Base-by-base conservation (phyloP, 2,797 vertebrate genomes). In the Lepilemur ruficaudatus region DNA sequence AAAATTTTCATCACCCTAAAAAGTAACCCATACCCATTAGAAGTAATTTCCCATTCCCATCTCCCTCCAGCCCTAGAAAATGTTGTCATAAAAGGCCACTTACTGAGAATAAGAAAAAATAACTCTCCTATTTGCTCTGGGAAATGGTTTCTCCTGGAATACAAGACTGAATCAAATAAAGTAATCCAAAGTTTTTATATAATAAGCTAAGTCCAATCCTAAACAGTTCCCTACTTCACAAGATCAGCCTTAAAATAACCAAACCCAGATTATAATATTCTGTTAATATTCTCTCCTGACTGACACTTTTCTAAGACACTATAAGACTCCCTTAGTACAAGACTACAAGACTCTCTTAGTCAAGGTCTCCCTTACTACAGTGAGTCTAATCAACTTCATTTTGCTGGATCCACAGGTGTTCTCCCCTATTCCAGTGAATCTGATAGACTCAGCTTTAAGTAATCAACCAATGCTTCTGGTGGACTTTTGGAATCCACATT, bases 71-170 rank as follows among this genome's bases (percentile, higher is more conserved):
- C 12, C 30, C 50, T 73, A 69, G 22, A 82, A 11, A 95, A 76
- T 70, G 0, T 92, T 48, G 52, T 83, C 46, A 92, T 52, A 81
- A 78, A 91, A 61, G 28, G 6, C 23, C 28, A 82, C 13, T 57
- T 55, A 90, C 22, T 81, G 7, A 93, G 25, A 96, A 76, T 72
- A 91, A 88, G 23, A 9, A 97, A 94, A 90, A 93, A 69, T 84
- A 83, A 70, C 35, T 75, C 72, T 76, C 2, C 14, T 91, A 48
- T 32, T 94, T 94, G 18, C 13, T 91, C 11, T 59, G 91, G 46
- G 23, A 83, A 94, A 92, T 87, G 6, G 4, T 50, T 89, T 92
- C 14, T 43, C 35, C n/a, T 87, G 7, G n/a, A 95, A 82, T 80
- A 38, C 85, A 78, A 59, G 10, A 73, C 18, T 75, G 14, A 95